Evolutionary conservation across 2,797 vertebrate genomes (phyloP), one percentile per base, ranked within the genome.

Genomic region (Gymnothorax javanicus): DNA sequence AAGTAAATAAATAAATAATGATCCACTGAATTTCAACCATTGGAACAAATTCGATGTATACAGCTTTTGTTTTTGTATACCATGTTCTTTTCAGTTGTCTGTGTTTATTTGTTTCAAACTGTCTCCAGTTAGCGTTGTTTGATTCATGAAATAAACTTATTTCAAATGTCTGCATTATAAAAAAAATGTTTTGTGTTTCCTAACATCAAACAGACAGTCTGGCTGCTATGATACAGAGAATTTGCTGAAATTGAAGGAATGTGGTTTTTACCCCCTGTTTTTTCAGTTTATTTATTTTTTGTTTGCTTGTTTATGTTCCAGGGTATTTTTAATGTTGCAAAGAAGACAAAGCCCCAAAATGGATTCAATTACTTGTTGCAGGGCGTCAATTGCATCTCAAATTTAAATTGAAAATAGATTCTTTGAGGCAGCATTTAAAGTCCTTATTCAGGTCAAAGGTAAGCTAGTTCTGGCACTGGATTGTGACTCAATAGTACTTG

Each of bases 1-100:
- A 88, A 92, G 92, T 87, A 95, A 94, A 95, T 94, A 95, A 94
- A 95, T 94, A 95, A 95, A 93, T 92, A 94, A 94, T 91, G 95
- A 94, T 91, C 5, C 33, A 50, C 33, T 43, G 87, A 90, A 90
- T 94, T 94, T 90, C 90, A 88, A 90, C 89, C 91, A 93, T 93
- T 93, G 91, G 91, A 94, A 93, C 92, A 91, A 92, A 92, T 93
- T 79, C 87, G 88, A 90, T 91, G 91, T 91, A 92, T 89, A 88
- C 89, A 90, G 94, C 93, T 95, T 94, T 94, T 90, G 90, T 54
- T 6, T 92, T 91, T 91, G 90, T 92, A 87, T 82, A 82, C 88
- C 85, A 87, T 86, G 90, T 90, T 84, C 25, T 69, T 69, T 81
- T 90, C 89, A 89, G 94, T 95, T 95, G 94, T 94, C 93, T 88